Percentiles rank a stretch among this genome's conserved stretches.
Evolutionary conservation across 2,888 invertebrate genomes (phyloP).

Genomic region (Axea sp.): DNA sequence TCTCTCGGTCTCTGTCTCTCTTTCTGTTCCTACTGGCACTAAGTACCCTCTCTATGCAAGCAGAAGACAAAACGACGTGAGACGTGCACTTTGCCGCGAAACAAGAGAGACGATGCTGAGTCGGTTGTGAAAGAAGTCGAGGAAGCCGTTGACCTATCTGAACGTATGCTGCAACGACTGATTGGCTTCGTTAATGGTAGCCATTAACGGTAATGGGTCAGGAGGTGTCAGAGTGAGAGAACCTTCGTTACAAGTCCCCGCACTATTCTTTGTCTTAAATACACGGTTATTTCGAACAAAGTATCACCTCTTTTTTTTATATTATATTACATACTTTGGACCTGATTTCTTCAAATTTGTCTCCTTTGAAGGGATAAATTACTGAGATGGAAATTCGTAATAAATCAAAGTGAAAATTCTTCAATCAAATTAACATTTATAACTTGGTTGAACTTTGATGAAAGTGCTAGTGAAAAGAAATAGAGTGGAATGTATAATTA

Average conservation of each 20-base stretch:
- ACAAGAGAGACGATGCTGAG: slow-evolving; percentile 56
- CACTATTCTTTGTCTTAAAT: slow-evolving; percentile 51
- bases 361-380: too few relatives aligned
- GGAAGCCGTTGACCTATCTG: slow-evolving; percentile 63
- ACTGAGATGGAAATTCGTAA: neutral
- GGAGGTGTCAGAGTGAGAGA: slow-evolving; percentile 61
- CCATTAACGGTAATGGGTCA: slow-evolving; percentile 65
- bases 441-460: too few relatives aligned
- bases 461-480: too few relatives aligned
- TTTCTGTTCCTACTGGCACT: slow-evolving; percentile 14
- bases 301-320: slow-evolving; percentile 23
- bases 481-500: too few relatives aligned
- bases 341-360: too few relatives aligned
- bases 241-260: slow-evolving; percentile 49
- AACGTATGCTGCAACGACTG: slow-evolving; percentile 60
- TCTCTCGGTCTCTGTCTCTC: slow-evolving; percentile 32
- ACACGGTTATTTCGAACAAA: slow-evolving; percentile 40
- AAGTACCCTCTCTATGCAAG: slow-evolving; percentile 45
- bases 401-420: neutral
- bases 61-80: slow-evolving; percentile 60
- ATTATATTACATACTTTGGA: too few relatives aligned
- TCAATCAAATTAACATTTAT: too few relatives aligned
- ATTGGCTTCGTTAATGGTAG: slow-evolving; percentile 64
- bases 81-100: slow-evolving; percentile 57
- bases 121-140: slow-evolving; percentile 57